Percentiles rank a stretch among this genome's conserved stretches.
These are phyloP conservation scores for Phodopus roborovskii DNA, from an alignment of 2,113 vertebrate species.

Conservation along the genomic window DNA sequence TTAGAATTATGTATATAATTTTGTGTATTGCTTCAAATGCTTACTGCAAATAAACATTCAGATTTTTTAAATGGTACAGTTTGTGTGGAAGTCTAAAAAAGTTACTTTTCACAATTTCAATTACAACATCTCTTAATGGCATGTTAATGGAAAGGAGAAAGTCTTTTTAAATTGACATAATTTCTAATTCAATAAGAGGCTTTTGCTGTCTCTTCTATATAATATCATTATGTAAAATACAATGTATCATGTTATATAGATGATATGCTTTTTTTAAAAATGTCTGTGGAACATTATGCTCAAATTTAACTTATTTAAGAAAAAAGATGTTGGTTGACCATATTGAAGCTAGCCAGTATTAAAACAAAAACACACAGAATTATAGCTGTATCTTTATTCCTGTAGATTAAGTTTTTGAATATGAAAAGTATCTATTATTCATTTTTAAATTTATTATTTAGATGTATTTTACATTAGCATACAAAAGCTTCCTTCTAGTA, in stretches of 20 bases:
- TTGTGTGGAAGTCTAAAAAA: background rate
- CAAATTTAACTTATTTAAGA: slow-evolving; percentile 57
- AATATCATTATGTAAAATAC: slow-evolving; percentile 28
- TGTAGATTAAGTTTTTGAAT: background rate
- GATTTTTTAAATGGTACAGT: background rate
- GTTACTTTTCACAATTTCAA: slow-evolving; percentile 44
- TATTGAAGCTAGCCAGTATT: background rate
- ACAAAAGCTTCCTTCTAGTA: background rate
- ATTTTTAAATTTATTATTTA: background rate
- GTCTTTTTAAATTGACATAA: slow-evolving; percentile 3
- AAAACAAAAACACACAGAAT: slow-evolving; percentile 49
- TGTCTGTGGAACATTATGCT: background rate
- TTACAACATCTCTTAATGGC: slow-evolving; percentile 19
- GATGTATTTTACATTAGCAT: background rate
- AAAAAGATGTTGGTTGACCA: slow-evolving; percentile 60
- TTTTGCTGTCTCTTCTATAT: background rate
- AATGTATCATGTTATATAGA: background rate
- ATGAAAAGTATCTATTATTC: background rate
- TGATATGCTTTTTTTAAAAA: background rate
- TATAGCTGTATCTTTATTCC: slow-evolving; percentile 17
- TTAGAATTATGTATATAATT: slow-evolving; percentile 45
- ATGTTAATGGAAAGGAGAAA: slow-evolving; percentile 42
- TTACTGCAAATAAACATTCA: background rate
- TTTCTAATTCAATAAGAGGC: background rate
- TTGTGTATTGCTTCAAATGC: slow-evolving; percentile 6